Evolutionary conservation across 2,113 vertebrate genomes (phyloP).

Genomic region (Orthochromis indermauri): DNA sequence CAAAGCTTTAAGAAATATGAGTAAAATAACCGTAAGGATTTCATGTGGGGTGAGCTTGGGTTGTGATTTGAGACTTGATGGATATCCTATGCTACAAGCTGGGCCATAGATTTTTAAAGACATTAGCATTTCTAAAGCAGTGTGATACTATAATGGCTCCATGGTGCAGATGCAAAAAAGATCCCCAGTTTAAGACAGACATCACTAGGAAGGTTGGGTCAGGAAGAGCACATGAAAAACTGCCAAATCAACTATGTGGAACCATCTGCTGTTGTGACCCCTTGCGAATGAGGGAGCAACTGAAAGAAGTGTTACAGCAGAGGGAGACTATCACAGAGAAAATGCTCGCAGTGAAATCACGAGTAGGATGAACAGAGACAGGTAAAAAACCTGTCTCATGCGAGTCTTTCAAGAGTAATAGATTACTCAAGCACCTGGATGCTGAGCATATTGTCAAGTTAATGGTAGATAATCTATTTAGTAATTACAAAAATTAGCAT

Average conservation of each 20-base stretch:
- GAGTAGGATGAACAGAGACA: neutral
- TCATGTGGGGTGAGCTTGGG: neutral
- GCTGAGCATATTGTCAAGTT: neutral
- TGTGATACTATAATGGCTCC: neutral
- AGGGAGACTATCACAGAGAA: neutral
- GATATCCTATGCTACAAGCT: neutral
- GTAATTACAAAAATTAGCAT: neutral
- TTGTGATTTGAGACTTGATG: neutral
- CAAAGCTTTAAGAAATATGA: neutral
- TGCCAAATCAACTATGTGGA: neutral
- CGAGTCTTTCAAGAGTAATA: neutral
- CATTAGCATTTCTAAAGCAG: neutral
- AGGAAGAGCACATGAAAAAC: neutral
- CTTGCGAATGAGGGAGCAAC: neutral
- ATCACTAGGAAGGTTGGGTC: neutral
- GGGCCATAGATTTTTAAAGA: neutral
- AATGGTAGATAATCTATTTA: neutral
- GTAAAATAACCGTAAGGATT: neutral
- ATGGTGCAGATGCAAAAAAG: neutral
- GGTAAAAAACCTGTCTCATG: neutral
- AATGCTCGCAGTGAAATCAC: neutral
- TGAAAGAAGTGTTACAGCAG: neutral
- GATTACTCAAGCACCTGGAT: neutral
- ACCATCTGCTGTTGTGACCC: neutral
- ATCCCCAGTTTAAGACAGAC: neutral